Evolutionary conservation across 2,888 invertebrate genomes (phyloP), one percentile per base, ranked within the genome.

Genomic region (Ennomos erosarius): DNA sequence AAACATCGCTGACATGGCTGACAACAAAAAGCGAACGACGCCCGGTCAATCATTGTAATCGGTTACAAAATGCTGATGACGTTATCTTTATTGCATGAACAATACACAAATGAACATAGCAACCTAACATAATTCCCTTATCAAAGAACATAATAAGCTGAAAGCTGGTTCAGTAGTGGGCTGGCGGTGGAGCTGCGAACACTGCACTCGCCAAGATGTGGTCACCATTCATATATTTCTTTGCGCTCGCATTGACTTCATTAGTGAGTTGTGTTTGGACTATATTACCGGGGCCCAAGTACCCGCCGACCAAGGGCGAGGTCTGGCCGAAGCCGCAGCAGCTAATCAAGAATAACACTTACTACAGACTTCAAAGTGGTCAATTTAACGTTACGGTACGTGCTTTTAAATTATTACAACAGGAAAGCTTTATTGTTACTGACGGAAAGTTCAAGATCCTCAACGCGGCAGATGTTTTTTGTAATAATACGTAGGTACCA

Each of bases 281-380:
- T 9, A 8, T 38, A 33, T 34, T 88, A 33, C 81, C 90, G 10
- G 94, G 94, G 0, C 92, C 94, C 0, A 81, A 76, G 74, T 90
- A 93, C 10, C 85, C 81, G 0, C 87, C 94, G 0, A 94, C 95
- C 0, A 88, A 90, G 60, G 96, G 96, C 0, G 93, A 94, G 79
- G 93, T 95, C 0, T 96, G 96, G 96, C 96, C 96, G 0, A 85
- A 93, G 73, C 95, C 96, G 0, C 93, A 93, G 62, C 68, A 84
- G 1, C 93, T 94, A 75, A 76, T 76, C 88, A 67, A 73, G 78
- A 39, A 72, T 81, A 12, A 76, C 80, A 6, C 93, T 82, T 80
- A 90, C 88, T 67, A 75, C 85, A 49, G 80, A 10, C 26, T 58
- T 8, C 11, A 39, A 0, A 34, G 9, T 11, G 1, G 40, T n/a